Evolutionary conservation across 2,797 vertebrate species (phyloP), one percentile per base, ranked within the genome.

Genomic region (Arrhamphus sclerolepis): DNA sequence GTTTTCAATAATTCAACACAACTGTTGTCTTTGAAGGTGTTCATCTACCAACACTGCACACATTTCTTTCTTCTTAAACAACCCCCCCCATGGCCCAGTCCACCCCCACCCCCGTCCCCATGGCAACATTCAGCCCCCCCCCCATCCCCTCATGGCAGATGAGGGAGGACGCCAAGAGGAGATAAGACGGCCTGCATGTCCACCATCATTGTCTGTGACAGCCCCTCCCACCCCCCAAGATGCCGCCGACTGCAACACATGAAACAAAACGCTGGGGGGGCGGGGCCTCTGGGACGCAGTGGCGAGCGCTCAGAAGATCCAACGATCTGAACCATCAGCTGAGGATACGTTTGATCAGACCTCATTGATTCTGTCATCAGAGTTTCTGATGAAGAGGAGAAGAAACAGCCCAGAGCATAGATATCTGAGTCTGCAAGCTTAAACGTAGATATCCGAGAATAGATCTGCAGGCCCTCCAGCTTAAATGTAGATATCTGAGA

Each of bases 321-420:
- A 91, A 92, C 91, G 85, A 88, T 90, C 85, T 86, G 73, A 90
- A 87, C 84, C 90, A 91, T 91, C 91, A 90, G 84, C 81, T 1
- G 89, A 89, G 90, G 89, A 89, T 79, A 80, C 75, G 82, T 92
- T 91, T 92, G 92, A 93, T 93, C 89, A 66, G 58, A 75, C 72
- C 80, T 89, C 89, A 92, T 91, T 86, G n/a, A 87, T 84, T 87
- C 64, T 89, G 89, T 85, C 81, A 81, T 72, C 72, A 74, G 80
- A 83, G 89, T 91, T 89, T 89, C 81, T 88, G 87, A 70, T 77
- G 80, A 77, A 76, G 62, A 77, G 75, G 76, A 75, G 66, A 79
- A 77, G 82, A 89, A 91, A 91, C 58, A 80, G 91, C 92, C 89
- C 3, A 82, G 77, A 80, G 14, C 24, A 26, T 6, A 26, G 24